A percentile compares a stretch with the other conserved stretches of the same genome.
phyloP scores from a whole-genome alignment of 1,140 invertebrate genomes.

The Pissodes strobi region DNA sequence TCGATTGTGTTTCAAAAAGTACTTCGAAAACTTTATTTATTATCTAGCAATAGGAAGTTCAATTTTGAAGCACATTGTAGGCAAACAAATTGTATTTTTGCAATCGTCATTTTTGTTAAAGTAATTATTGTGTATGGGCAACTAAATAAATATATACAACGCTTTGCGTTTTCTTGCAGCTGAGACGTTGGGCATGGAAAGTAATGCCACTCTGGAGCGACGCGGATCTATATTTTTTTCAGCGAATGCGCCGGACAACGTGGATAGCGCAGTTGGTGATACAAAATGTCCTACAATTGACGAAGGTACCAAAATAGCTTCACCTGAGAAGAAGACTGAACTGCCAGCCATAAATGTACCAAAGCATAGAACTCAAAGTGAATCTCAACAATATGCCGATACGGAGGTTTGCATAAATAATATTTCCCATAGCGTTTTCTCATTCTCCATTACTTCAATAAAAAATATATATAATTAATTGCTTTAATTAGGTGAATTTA shows the following conservation, averaged over 20 bases:
- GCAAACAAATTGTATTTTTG: too few relatives aligned
- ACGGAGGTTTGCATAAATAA: constrained; percentile 66
- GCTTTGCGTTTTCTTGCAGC: constrained; percentile 58
- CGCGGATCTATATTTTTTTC: constrained; percentile 44
- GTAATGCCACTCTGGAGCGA: constrained; percentile 57
- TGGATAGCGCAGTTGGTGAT: constrained; percentile 31
- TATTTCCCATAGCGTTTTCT: not conserved
- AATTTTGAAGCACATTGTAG: too few relatives aligned
- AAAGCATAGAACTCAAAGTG: constrained; percentile 60
- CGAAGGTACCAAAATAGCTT: constrained; percentile 17
- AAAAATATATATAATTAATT: not conserved
- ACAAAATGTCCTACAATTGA: constrained; percentile 60
- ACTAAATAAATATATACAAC: not conserved
- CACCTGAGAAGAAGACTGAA: constrained; percentile 30
- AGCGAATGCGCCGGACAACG: constrained; percentile 30
- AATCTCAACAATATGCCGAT: constrained; percentile 76
- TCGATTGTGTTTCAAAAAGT: too few relatives aligned
- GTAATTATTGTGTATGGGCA: too few relatives aligned
- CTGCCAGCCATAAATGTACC: constrained; percentile 37
- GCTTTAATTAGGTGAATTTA: not conserved
- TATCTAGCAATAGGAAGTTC: too few relatives aligned
- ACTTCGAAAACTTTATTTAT: too few relatives aligned
- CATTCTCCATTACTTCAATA: not conserved
- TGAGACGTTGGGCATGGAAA: constrained; percentile 77
- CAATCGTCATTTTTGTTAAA: too few relatives aligned